Percentiles rank a stretch among this genome's conserved stretches.
Conservation (phyloP, 1,140 invertebrate species). For the Pomacea maculata region DNA sequence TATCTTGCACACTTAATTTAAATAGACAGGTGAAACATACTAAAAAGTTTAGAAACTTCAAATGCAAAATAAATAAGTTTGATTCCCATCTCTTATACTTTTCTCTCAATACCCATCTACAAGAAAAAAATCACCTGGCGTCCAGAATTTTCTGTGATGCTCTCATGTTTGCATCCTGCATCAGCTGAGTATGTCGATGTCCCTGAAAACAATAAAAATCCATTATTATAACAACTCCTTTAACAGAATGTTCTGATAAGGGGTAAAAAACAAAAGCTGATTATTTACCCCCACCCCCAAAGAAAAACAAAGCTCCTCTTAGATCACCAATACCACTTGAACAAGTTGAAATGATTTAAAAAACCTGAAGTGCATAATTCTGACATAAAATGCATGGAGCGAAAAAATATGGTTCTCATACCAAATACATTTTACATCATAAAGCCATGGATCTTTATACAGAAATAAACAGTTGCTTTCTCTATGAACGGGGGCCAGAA, state of each 20-base stretch:
- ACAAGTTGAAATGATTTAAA: too few relatives aligned
- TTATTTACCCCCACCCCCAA: too few relatives aligned
- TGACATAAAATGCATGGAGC: too few relatives aligned
- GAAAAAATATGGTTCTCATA: too few relatives aligned
- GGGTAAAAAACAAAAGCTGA: neutral
- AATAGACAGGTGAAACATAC: neutral
- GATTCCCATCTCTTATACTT: neutral
- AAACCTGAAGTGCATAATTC: too few relatives aligned
- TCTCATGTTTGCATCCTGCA: conserved; percentile 66
- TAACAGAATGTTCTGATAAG: neutral
- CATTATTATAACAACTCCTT: neutral
- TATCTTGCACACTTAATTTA: neutral
- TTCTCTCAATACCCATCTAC: neutral
- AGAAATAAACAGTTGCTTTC: too few relatives aligned
- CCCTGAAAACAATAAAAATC: conserved; percentile 57
- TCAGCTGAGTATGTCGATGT: conserved; percentile 66
- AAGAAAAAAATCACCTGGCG: conserved; percentile 38
- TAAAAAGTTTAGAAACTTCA: neutral
- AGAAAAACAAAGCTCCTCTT: too few relatives aligned
- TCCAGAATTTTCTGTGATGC: conserved; percentile 66
- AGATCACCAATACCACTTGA: too few relatives aligned
- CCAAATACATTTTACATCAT: too few relatives aligned
- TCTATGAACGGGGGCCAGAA: too few relatives aligned
- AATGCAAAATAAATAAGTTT: neutral
- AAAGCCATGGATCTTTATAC: too few relatives aligned